A percentile compares a stretch with the other conserved stretches of the same genome.
These are phyloP conservation scores for Sebastes minor DNA, from an alignment of 2,797 vertebrate genomes.

Conservation along the genomic window DNA sequence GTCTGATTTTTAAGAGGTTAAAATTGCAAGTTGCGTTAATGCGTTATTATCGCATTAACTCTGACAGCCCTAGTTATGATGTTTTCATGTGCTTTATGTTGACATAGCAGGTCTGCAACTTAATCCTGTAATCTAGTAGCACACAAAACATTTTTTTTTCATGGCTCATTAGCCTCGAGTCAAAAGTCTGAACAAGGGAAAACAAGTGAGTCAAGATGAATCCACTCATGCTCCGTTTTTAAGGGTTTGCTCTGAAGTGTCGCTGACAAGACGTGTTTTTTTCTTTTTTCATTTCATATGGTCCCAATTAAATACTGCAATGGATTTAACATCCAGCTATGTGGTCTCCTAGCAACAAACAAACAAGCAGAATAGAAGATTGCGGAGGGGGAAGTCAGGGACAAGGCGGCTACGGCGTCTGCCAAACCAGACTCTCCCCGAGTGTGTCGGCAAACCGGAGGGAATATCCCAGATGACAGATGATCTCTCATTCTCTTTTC, in stretches of 20 bases:
- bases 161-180: constrained; percentile 1
- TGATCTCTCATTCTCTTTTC: constrained; percentile 56
- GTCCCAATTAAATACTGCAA: constrained; percentile 72
- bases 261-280: constrained; percentile 58
- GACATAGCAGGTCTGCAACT: not conserved
- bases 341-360: constrained; percentile 76
- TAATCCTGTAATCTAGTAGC: constrained; percentile 3
- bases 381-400: constrained; percentile 39
- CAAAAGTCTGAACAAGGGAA: not conserved
- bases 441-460: constrained; percentile 43
- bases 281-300: constrained; percentile 67
- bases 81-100: not conserved
- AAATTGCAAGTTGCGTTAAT: no score
- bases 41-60: no score
- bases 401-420: constrained; percentile 37
- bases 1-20: no score
- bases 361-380: constrained; percentile 69
- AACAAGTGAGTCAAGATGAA: not conserved
- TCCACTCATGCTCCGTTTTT: not conserved
- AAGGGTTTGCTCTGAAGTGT: constrained; percentile 44
- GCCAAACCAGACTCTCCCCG: constrained; percentile 56
- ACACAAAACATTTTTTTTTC: not conserved
- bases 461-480: constrained; percentile 65
- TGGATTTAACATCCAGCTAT: constrained; percentile 56
- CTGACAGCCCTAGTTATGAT: not conserved